Conservation (phyloP, 2,797 vertebrate species). For the Chromis chromis region DNA sequence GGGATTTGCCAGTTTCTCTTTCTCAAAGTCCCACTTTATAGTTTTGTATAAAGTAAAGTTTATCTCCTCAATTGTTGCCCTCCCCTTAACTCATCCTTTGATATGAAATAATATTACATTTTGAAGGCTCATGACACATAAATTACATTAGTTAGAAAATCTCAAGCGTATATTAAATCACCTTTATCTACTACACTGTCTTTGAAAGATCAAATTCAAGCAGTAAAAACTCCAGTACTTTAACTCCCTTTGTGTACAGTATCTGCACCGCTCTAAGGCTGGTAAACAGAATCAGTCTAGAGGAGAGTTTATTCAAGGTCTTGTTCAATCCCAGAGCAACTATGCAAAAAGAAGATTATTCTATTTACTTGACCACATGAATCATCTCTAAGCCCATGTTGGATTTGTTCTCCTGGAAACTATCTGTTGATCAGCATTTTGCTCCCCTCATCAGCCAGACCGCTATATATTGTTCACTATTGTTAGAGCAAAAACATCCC, state of each 20-base stretch:
- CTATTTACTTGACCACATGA: slow-evolving; percentile 71
- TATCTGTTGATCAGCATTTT: slow-evolving; percentile 63
- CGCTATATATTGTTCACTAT: slow-evolving; percentile 66
- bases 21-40: not conserved
- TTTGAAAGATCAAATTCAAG: slow-evolving; percentile 11
- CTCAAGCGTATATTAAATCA: not conserved
- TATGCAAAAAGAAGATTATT: slow-evolving; percentile 61
- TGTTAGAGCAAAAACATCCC: slow-evolving; percentile 61
- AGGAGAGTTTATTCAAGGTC: slow-evolving; percentile 67
- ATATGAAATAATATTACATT: not conserved
- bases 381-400: slow-evolving; percentile 48
- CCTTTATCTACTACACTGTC: slow-evolving; percentile 2
- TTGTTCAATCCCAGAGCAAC: slow-evolving; percentile 51
- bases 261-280: slow-evolving; percentile 32
- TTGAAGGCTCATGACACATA: not conserved
- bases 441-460: slow-evolving; percentile 48
- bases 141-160: not conserved
- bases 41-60: not conserved
- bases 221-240: slow-evolving; percentile 13
- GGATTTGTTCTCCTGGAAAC: slow-evolving; percentile 63
- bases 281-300: slow-evolving; percentile 53
- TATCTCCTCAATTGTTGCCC: not conserved
- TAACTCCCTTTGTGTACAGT: slow-evolving; percentile 36
- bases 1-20: not conserved
- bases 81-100: not conserved